Evolutionary conservation across 1,140 invertebrate species (phyloP).

Genomic region (Episyrphus balteatus): DNA sequence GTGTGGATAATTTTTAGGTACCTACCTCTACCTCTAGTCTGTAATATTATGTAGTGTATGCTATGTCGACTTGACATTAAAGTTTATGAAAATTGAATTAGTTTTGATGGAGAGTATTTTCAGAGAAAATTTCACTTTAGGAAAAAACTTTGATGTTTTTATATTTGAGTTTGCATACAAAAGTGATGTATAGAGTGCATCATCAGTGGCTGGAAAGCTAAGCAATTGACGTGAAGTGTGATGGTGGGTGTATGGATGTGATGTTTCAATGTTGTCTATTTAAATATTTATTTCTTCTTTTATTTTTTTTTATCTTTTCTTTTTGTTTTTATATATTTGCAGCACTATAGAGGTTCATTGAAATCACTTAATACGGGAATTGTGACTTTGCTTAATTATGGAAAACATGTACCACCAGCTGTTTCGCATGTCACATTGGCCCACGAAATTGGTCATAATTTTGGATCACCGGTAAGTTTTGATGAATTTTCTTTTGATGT

Average conservation of each 20-base stretch:
- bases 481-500: no score
- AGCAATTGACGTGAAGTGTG: no score
- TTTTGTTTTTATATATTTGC: slow-evolving; percentile 2
- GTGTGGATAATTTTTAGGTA: no score
- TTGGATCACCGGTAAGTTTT: slow-evolving; percentile 82
- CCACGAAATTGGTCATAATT: slow-evolving; percentile 99
- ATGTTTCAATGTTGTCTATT: not conserved
- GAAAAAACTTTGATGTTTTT: no score
- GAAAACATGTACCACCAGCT: slow-evolving; percentile 93
- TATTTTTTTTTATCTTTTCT: slow-evolving; percentile 1
- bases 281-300: slow-evolving; percentile 1
- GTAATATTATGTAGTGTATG: no score
- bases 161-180: no score
- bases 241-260: no score
- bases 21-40: no score
- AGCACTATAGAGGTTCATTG: slow-evolving; percentile 88
- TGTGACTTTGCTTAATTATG: slow-evolving; percentile 95
- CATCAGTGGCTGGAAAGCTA: no score
- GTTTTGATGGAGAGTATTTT: not conserved
- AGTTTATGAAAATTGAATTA: not conserved
- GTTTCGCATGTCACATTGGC: slow-evolving; percentile 98
- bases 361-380: slow-evolving; percentile 98
- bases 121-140: no score
- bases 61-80: no score
- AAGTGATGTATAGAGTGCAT: no score